Base-by-base conservation (phyloP, 1,140 invertebrate species). In the Drosophila willistoni region DNA sequence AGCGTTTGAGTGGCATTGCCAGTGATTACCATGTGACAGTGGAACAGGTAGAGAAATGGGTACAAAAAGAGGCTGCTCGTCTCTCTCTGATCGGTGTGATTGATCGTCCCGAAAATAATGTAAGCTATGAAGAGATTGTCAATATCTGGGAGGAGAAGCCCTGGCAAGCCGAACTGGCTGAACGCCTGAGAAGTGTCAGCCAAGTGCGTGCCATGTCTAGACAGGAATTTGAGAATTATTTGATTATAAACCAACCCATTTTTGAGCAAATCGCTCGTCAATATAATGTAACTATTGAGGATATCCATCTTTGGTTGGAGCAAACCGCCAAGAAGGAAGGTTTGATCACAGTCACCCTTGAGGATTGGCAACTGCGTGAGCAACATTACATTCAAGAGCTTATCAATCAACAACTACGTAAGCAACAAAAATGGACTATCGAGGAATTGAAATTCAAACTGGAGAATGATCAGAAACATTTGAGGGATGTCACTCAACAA, bases 11-110 rank as follows among this genome's bases (percentile, higher is more conserved):
- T 19, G 65, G 69, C 61, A 91, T 91, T 29, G 90, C 85, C 9
- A 63, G 57, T 12, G 81, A 91, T 19, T 91, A 91, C n/a, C 91
- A 91, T 47, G 44, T 91, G 19, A 91, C 91, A 1, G 90, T 91
- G 10, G 91, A 91, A 19, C 91, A 91, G 64, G 89, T 91, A 1
- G 89, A 91, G 39, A 73, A 79, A 22, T 91, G 90, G 90, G 85
- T 92, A 13, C 80, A 90, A 60, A 83, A 85, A 34, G 91, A 92
- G 60, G 80, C 84, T 0, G 85, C 85, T 3, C 71, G 91, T 1
- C 68, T 92, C 5, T 84, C 91, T 7, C 62, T 90, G 0, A 79
- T 91, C 6, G 86, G 90, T 3, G 75, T 79, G 0, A 85, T 91
- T 13, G 74, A 90, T 6, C 78, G 87, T 9, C 90, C 86, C 0